These are phyloP conservation scores for Epinephelus fuscoguttatus DNA, from an alignment of 2,113 vertebrate species.

Conservation along the genomic window DNA sequence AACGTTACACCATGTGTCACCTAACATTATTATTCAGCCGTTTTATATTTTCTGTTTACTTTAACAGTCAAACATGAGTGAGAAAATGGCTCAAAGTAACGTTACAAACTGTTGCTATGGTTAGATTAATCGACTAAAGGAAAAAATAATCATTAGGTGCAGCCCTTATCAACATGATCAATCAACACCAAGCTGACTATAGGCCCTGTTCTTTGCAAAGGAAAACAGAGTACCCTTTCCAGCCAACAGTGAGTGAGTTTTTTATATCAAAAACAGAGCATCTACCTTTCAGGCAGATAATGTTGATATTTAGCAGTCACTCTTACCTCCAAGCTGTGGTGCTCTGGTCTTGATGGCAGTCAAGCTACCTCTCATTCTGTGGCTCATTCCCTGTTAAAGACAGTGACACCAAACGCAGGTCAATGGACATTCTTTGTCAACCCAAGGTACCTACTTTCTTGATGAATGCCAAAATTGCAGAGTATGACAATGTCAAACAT, in stretches of 20 bases:
- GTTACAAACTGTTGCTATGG: too few species aligned
- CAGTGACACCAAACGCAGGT: slow-evolving; percentile 25
- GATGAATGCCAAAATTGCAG: not conserved
- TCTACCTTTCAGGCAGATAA: not conserved
- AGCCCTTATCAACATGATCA: not conserved
- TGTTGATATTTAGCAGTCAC: not conserved
- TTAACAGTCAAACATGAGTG: too few species aligned
- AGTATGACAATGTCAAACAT: not conserved
- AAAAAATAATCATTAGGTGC: not conserved
- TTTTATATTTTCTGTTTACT: too few species aligned
- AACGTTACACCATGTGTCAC: too few species aligned
- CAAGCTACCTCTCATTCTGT: slow-evolving; percentile 92
- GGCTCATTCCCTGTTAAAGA: slow-evolving; percentile 89
- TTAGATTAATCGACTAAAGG: too few species aligned
- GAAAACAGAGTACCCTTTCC: not conserved
- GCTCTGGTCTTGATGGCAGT: slow-evolving; percentile 93
- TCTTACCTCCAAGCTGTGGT: slow-evolving; percentile 93
- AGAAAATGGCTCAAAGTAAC: too few species aligned
- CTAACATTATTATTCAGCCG: too few species aligned
- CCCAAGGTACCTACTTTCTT: not conserved
- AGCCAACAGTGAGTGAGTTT: too few species aligned
- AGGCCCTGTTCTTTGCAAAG: not conserved
- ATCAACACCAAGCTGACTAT: not conserved
- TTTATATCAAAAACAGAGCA: not conserved
- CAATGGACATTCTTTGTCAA: not conserved